A percentile compares a stretch with the other conserved stretches of the same genome.
Conservation (phyloP, 1,140 invertebrate genomes). For the Panagrolaimus sp. region DNA sequence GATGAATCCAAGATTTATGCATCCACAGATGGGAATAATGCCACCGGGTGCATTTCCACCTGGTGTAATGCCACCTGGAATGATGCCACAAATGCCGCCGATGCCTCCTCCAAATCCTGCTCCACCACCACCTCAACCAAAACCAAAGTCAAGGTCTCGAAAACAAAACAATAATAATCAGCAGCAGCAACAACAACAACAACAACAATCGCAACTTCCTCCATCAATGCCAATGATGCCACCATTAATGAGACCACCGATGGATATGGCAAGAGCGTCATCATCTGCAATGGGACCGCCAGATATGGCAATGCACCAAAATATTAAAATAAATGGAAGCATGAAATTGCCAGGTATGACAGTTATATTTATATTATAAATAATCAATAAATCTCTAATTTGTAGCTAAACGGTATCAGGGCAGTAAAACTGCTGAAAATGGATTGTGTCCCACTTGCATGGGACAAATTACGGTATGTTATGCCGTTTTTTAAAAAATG, state of each 20-base stretch:
- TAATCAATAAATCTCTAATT: neutral
- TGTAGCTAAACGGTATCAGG: neutral
- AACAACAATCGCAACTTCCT: neutral
- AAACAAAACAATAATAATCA: neutral
- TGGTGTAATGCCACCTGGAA: neutral
- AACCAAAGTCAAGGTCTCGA: neutral
- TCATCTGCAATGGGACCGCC: neutral
- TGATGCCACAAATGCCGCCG: neutral
- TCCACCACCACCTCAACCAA: neutral
- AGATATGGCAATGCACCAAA: neutral
- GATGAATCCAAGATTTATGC: neutral
- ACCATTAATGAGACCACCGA: constrained; percentile 1
- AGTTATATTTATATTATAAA: neutral
- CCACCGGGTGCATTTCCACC: neutral
- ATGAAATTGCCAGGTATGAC: neutral
- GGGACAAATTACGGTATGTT: neutral
- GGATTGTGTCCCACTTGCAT: neutral
- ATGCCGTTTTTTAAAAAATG: neutral
- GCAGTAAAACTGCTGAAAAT: neutral
- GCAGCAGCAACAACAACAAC: constrained; percentile 10
- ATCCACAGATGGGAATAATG: neutral
- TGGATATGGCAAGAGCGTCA: neutral
- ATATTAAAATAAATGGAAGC: neutral
- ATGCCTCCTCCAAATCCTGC: neutral
- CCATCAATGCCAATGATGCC: neutral